Conservation (phyloP, 2,888 invertebrate genomes). For the Patella pellucida region DNA sequence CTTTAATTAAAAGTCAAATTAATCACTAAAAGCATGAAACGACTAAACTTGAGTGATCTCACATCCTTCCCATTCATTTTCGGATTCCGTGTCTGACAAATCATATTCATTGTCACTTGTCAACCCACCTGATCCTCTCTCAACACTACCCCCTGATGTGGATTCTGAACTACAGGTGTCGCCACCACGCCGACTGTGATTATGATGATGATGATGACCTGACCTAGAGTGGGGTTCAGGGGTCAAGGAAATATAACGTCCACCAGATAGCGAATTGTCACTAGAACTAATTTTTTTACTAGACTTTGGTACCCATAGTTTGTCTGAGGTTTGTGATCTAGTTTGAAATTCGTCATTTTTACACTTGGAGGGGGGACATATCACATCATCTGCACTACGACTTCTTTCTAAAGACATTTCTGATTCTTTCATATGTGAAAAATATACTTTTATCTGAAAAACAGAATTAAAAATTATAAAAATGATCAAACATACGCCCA, state of each 20-base stretch:
- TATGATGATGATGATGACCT: background rate
- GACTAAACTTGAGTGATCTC: slow-evolving; percentile 55
- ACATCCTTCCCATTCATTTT: slow-evolving; percentile 62
- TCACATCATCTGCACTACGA: slow-evolving; percentile 47
- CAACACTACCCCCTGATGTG: slow-evolving; percentile 41
- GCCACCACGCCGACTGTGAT: background rate
- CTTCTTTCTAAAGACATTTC: slow-evolving; percentile 37
- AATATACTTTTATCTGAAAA: slow-evolving; percentile 48
- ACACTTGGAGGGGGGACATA: slow-evolving; percentile 20
- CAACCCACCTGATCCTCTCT: slow-evolving; percentile 33
- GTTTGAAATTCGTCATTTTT: slow-evolving; percentile 23
- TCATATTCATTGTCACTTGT: slow-evolving; percentile 43
- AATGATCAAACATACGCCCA: too few relatives aligned
- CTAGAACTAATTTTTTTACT: slow-evolving; percentile 20
- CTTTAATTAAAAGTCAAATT: too few relatives aligned
- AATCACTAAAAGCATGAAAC: too few relatives aligned
- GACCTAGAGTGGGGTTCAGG: slow-evolving; percentile 1
- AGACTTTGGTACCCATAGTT: slow-evolving; percentile 19
- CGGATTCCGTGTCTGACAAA: slow-evolving; percentile 60
- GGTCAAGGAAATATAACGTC: slow-evolving; percentile 23
- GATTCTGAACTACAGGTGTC: slow-evolving; percentile 31
- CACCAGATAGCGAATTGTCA: slow-evolving; percentile 23
- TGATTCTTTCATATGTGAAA: slow-evolving; percentile 37
- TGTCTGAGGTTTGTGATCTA: slow-evolving; percentile 29
- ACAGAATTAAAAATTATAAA: slow-evolving; percentile 2